Evolutionary conservation across 2,888 invertebrate species (phyloP), one percentile per base, ranked within the genome.

Genomic region (Macropis europaea): DNA sequence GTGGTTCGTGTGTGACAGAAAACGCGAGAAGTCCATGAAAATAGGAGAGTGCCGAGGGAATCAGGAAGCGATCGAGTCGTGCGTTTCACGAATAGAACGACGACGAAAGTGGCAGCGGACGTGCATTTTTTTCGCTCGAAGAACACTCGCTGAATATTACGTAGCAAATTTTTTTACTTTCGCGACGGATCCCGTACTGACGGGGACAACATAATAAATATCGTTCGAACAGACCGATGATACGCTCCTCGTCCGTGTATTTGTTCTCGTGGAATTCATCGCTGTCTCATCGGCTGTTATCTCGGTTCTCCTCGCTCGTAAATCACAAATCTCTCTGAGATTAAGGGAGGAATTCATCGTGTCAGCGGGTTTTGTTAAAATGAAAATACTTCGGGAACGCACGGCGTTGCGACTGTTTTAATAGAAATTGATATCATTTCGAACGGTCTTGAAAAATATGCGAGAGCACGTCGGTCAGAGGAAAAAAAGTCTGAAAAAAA

Each of bases 131-230:
- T n/a, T n/a, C n/a, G n/a, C n/a, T 61, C 24, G 42, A 48, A 54
- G 45, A 59, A 67, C 62, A 67, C 67, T 28, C 50, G 67, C 43
- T 22, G 54, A 54, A 72, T 74, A 72, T 72, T 74, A 62, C 62
- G 73, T 74, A 61, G 73, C 43, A 72, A n/a, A 48, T 61, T 72
- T 72, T 72, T 30, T 61, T 72, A 72, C 43, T 66, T 61, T 61
- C 36, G 48, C 50, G 72, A 74, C 43, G 53, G 62, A 62, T 67
- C 38, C 50, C 9, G 54, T n/a, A 53, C 54, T 74, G 73, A 54
- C 73, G 67, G 54, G 36, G 36, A 67, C 22, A 72, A 72, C 67
- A 59, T 24, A n/a, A n/a, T n/a, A 74, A 72, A 67, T 67, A 72
- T 67, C 48, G 38, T 34, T 42, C n/a, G 30, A 32, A 42, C 19